Evolutionary conservation across 2,888 invertebrate species (phyloP), one percentile per base, ranked within the genome.

Genomic region (Argynnis bischoffii): DNA sequence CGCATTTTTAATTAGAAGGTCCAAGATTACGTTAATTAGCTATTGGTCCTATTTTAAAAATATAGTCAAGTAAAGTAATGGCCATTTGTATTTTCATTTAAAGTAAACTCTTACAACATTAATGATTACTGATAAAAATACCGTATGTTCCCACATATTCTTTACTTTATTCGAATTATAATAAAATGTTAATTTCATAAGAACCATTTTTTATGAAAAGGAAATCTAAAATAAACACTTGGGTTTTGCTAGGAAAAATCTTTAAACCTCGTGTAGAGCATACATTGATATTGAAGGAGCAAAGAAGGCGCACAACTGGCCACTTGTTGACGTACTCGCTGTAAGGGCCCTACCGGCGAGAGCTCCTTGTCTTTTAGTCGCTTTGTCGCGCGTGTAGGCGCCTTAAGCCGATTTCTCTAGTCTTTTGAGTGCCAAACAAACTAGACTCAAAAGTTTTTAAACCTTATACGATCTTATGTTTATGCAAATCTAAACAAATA

Each of bases 271-370:
- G 67, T 69, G 55, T 18, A 63, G 65, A 63, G 69, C 65, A 69
- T 60, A 69, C 65, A 66, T 63, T 66, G 69, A 66, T 68, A 63
- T 69, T 68, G 59, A 69, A 71, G 70, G 70, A 55, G 74, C 67
- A 69, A 76, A 72, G 69, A 71, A 72, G 72, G 74, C 67, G 82
- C 79, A 83, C 81, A 81, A 83, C 85, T 85, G 81, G 82, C 88
- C 89, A 89, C 92, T 90, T 89, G 89, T 89, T 87, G 86, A 82
- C 75, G 78, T 75, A 72, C 72, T 76, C 78, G 81, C 76, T 80
- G 85, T 81, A 77, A 91, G 88, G 79, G 87, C 86, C 77, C 90
- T 90, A 84, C 77, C 75, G 74, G 71, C 77, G 77, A 90, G 90
- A 78, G 88, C 83, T 76, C 86, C 89, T 77, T 86, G 88, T 88